phyloP scores from a whole-genome alignment of 37 sponge, comb jelly and placozoan species.

The Mnemiopsis leidyi region DNA sequence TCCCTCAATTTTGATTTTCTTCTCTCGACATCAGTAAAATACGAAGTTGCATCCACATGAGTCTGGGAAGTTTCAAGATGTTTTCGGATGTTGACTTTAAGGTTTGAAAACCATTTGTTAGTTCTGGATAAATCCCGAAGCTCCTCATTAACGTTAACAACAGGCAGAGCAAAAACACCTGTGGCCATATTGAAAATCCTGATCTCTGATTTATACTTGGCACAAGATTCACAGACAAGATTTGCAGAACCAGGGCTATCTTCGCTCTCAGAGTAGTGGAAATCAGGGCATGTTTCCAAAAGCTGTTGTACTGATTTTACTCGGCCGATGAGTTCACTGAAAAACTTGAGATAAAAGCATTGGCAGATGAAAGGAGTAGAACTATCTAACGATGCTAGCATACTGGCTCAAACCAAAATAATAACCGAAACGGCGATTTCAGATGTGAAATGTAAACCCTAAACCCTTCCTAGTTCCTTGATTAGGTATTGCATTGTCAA shows the following conservation, averaged over 20 bases:
- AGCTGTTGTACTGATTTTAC: too few relatives aligned
- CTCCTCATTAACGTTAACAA: neutral
- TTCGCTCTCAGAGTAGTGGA: neutral
- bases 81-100: neutral
- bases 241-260: neutral
- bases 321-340: too few relatives aligned
- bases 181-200: neutral
- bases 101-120: neutral
- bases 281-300: too few relatives aligned
- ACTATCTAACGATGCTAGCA: too few relatives aligned
- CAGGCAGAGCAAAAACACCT: neutral
- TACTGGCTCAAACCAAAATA: too few relatives aligned
- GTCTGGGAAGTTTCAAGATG: neutral
- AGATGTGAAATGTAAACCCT: too few relatives aligned
- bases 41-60: neutral
- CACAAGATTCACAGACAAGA: neutral
- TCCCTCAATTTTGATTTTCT: neutral
- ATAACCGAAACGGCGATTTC: too few relatives aligned
- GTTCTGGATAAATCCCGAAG: neutral
- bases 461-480: too few relatives aligned
- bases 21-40: neutral
- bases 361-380: too few relatives aligned
- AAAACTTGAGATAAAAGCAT: too few relatives aligned
- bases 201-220: neutral
- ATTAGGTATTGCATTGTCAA: too few relatives aligned